phyloP scores from a whole-genome alignment of 1,140 invertebrate species.

The Drosophila equinoxialis region DNA sequence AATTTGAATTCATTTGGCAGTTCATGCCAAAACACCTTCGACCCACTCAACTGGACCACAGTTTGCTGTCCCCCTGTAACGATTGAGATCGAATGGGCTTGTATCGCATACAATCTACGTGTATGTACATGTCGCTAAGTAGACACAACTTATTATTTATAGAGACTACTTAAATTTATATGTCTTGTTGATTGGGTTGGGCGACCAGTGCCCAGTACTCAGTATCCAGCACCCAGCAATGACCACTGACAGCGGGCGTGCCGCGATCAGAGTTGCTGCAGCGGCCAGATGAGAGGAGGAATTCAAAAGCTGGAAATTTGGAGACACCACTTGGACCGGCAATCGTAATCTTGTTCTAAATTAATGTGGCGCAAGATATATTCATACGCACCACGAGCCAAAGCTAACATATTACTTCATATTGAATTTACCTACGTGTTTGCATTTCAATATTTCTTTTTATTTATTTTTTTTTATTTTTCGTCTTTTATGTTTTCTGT shows the following conservation, averaged over 20 bases:
- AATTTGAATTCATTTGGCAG: slow-evolving; percentile 1
- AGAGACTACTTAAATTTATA: slow-evolving; percentile 66
- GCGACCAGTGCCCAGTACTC: slow-evolving; percentile 37
- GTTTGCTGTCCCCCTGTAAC: background rate
- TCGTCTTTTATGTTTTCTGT: background rate
- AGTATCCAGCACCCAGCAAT: slow-evolving; percentile 21
- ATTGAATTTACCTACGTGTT: slow-evolving; percentile 71
- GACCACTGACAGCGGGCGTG: slow-evolving; percentile 71
- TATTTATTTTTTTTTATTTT: background rate
- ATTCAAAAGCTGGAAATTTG: slow-evolving; percentile 19
- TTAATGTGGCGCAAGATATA: slow-evolving; percentile 72
- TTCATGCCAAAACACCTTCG: slow-evolving; percentile 19
- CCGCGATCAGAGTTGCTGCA: slow-evolving; percentile 19
- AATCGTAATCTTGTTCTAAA: slow-evolving; percentile 75
- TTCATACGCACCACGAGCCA: slow-evolving; percentile 21
- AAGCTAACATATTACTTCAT: slow-evolving; percentile 70
- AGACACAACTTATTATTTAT: slow-evolving; percentile 80
- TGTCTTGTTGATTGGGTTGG: slow-evolving; percentile 69
- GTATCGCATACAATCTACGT: slow-evolving; percentile 62
- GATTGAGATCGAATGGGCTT: background rate
- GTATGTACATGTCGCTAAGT: slow-evolving; percentile 75
- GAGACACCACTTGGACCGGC: slow-evolving; percentile 27
- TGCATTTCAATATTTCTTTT: slow-evolving; percentile 24
- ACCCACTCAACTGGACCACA: slow-evolving; percentile 1
- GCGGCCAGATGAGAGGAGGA: slow-evolving; percentile 9